A percentile compares a stretch with the other conserved stretches of the same genome.
These are phyloP conservation scores for Apis florea DNA, from an alignment of 1,140 invertebrate genomes.

Conservation along the genomic window DNA sequence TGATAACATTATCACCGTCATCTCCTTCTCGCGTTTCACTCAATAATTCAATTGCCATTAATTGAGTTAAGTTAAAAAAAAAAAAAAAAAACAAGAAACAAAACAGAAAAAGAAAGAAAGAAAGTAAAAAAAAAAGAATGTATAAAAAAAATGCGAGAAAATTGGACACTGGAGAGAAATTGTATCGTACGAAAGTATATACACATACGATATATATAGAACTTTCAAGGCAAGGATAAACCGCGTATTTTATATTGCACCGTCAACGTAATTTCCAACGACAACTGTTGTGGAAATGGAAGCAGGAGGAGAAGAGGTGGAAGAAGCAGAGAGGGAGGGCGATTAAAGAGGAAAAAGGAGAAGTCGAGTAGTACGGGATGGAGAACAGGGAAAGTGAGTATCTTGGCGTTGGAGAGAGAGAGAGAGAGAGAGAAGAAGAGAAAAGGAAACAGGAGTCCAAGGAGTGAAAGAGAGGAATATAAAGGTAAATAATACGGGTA, in stretches of 20 bases:
- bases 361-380: neutral
- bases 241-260: slow-evolving; percentile 21
- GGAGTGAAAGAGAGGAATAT: too few relatives aligned
- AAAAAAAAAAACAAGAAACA: neutral
- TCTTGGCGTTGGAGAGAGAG: neutral
- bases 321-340: too few relatives aligned
- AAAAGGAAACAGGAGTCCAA: too few relatives aligned
- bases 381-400: neutral
- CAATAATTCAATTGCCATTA: slow-evolving; percentile 34
- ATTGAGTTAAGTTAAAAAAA: neutral
- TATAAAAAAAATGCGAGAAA: too few relatives aligned
- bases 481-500: too few relatives aligned
- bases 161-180: neutral
- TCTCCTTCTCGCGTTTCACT: slow-evolving; percentile 6
- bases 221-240: slow-evolving; percentile 28
- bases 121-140: rapidly evolving
- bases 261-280: slow-evolving; percentile 27
- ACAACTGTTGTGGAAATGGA: neutral
- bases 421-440: neutral
- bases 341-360: neutral
- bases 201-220: neutral
- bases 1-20: slow-evolving; percentile 25
- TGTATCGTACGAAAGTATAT: slow-evolving; percentile 38
- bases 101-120: neutral
- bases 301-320: too few relatives aligned